Conservation (phyloP, 2,113 vertebrate species). For the Ranitomeya imitator region DNA sequence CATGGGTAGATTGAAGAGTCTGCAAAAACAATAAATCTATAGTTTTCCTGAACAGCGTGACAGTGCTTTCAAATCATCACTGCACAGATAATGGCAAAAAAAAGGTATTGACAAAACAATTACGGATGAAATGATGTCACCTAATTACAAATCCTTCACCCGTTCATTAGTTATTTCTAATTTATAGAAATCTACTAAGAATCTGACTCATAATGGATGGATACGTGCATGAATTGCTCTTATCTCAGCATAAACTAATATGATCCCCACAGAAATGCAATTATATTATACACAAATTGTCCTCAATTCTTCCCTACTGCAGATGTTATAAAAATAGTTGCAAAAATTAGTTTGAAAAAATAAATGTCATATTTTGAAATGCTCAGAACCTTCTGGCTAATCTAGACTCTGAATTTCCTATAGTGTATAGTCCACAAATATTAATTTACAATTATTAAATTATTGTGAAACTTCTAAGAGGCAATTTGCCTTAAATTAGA, state of each 20-base stretch:
- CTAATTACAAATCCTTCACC: conserved; percentile 51
- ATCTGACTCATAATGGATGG: conserved; percentile 45
- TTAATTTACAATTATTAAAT: background rate
- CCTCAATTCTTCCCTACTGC: background rate
- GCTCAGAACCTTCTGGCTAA: background rate
- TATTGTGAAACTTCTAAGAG: background rate
- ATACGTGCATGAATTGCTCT: conserved; percentile 26
- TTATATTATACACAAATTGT: conserved; percentile 21
- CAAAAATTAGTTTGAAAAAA: background rate
- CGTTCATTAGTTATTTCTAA: conserved; percentile 53
- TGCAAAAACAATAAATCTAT: conserved; percentile 57
- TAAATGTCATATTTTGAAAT: background rate
- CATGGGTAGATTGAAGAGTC: conserved; percentile 38
- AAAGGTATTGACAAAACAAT: conserved; percentile 57
- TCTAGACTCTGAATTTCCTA: background rate
- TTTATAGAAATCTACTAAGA: conserved; percentile 40
- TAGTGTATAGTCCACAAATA: background rate
- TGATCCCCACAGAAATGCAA: background rate
- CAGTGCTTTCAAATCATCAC: conserved; percentile 56
- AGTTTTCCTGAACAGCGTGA: conserved; percentile 53
- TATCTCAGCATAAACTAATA: conserved; percentile 32
- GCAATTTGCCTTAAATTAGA: too few species aligned
- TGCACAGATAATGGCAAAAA: conserved; percentile 56
- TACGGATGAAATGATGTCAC: conserved; percentile 53
- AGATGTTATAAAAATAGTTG: background rate